Base-by-base conservation (phyloP, 2,113 vertebrate genomes). In the Oenanthe melanoleuca region DNA sequence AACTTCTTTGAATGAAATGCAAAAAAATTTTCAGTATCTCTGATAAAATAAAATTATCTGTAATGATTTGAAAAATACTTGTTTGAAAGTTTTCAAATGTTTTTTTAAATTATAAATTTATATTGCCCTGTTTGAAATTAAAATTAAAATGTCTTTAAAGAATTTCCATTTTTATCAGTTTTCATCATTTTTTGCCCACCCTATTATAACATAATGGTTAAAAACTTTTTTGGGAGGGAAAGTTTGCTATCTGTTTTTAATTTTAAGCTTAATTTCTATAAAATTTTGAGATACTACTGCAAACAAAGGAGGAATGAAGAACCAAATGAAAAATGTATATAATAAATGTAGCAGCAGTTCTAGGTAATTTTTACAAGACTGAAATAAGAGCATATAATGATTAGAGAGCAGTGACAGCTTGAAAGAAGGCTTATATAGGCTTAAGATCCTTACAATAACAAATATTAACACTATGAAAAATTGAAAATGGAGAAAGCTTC, bases 141-240 rank as follows among this genome's bases (percentile, higher is more conserved):
- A 92, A 92, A 72, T 42, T 25, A 65, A 69, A 78, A 60, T 4
- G 0, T 1, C 8, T 67, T 81, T 21, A 42, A 57, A 49, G 5
- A 24, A 53, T 71, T 63, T 63, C 8, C 1, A 44, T 47, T 67
- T 78, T 66, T 42, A 34, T 37, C 4, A 26, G 50, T 53, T 79
- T 47, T 29, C 26, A 38, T 52, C 0, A 24, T 23, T 61, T 72
- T 47, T 7, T 49, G 6, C 9, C 33, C 12, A 53, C 1, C 5
- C 2, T 49, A 38, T 66, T 47, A 40, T 31, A 28, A 37, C 22
- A 31, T 64, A 18, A 19, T 9, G n/a, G 8, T 31, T 31, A 55
- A 37, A 74, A 44, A 11, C 2, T 4, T 53, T 49, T 24, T 37
- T 34, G 1, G 50, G 50, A 28, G 8, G 69, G 4, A 73, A 42